Evolutionary conservation across 1,140 invertebrate species (phyloP), one percentile per base, ranked within the genome.

Genomic region (Brachionus calyciflorus): DNA sequence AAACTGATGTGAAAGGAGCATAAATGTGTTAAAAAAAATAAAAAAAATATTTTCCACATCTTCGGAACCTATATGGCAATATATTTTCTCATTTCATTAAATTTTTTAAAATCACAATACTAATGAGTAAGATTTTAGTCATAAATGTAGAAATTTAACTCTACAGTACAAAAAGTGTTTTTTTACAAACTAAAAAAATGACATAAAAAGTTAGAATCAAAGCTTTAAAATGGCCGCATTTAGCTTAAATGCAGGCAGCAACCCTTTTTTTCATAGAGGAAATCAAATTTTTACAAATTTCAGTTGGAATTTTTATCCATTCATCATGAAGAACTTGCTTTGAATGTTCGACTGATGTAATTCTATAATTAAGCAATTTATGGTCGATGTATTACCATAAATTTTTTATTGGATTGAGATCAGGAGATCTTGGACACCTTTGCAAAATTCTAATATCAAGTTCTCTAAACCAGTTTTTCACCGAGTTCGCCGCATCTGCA

Each of bases 351-450:
- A 37, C 9, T 37, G 33, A 37, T 9, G 33, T 37, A 5, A 37
- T 37, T 9, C 9, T 37, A 37, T 9, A 5, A 5, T 37, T 37
- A 5, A 37, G 4, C 17, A 60, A 21, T 30, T 60, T 37, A 30
- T 21, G 19, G 10, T 24, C 33, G 5, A 60, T 14, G 4, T n/a
- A 10, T 24, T 3, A 40, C 70, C 70, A 75, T 3, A 75, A 10
- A 49, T 75, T 75, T 33, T 75, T 49, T 4, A 77, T 77, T 1
- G 28, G 30, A 30, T 77, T 77, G 14, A 77, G 60, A 69, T 77
- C 57, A 14, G 55, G 76, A 24, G 49, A 60, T 37, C 21, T 41
- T 21, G n/a, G 24, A 5, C 10, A 21, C 53, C 37, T 44, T 24
- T 26, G 49, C 3, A 77, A 30, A 6, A 77, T 37, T 14, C 30